Evolutionary conservation across 2,797 vertebrate species (phyloP), one percentile per base, ranked within the genome.

Genomic region (Falco rusticolus): DNA sequence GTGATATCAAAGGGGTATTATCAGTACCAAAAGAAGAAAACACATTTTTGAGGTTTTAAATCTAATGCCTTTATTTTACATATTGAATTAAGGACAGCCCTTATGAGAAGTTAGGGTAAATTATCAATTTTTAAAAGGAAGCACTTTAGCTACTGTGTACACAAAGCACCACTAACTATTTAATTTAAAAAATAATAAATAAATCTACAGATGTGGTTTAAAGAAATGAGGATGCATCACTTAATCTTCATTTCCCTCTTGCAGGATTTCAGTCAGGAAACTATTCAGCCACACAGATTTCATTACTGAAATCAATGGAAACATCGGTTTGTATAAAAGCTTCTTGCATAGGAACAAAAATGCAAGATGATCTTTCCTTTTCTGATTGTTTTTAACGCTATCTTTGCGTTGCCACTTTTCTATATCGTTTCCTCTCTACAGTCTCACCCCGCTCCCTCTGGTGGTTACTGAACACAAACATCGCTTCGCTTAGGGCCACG

Each of bases 401-500:
- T 28, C 64, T 48, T 70, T 61, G 64, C 71, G 28, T 10, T 12
- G 60, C 53, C 84, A 5, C 56, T 48, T 78, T 39, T 4, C 77
- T 6, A 0, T 7, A 0, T 0, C 4, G 3, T 22, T 37, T 53
- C 9, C 6, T 3, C 47, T 17, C 22, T 13, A 4, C 33, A 5
- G 74, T 3, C 57, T 37, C 74, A 6, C 22, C 20, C 10, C 16
- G 51, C 93, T 94, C 93, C 93, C 88, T 90, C 95, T 94, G 84
- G 13, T 71, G 96, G 88, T 7, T 19, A 3, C 16, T 7, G 12
- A 16, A 28, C 54, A 8, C 16, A 77, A 75, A 2, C 17, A 18
- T 1, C 0, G 8, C 51, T 47, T 41, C 1, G 2, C 41, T 22
- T 2, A 5, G 10, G 16, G 37, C 18, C 2, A 2, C 11, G 0